Conservation (phyloP, 2,113 vertebrate genomes). For the Arvicanthis niloticus region DNA sequence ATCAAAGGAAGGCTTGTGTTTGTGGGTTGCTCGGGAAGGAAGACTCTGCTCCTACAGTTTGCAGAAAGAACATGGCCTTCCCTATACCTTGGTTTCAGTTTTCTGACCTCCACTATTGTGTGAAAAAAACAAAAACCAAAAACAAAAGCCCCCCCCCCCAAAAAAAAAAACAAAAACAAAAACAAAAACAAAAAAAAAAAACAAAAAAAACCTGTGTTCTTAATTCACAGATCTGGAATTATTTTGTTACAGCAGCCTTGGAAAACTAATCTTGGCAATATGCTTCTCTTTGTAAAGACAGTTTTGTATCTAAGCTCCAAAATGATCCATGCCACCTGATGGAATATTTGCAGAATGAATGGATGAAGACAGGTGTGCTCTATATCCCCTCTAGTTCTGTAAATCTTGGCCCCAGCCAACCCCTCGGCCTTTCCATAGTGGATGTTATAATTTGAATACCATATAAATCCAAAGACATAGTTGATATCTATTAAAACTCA, state of each 20-base stretch:
- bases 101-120: neutral
- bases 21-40: neutral
- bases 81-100: neutral
- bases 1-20: neutral
- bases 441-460: neutral
- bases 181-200: no score
- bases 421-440: neutral
- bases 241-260: neutral
- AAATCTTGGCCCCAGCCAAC: neutral
- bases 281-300: neutral
- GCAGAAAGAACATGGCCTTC: neutral
- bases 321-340: neutral
- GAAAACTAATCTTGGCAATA: conserved; percentile 7
- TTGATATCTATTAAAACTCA: neutral
- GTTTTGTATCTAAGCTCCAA: conserved; percentile 11
- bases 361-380: neutral
- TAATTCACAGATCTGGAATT: neutral
- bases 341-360: conserved; percentile 36
- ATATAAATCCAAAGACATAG: neutral
- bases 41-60: neutral
- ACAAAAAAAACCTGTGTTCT: neutral
- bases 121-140: neutral
- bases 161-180: neutral
- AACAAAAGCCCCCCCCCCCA: no score
- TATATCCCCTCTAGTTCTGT: neutral